phyloP scores from a whole-genome alignment of 2,888 invertebrate species.

The Teleiodes luculella region DNA sequence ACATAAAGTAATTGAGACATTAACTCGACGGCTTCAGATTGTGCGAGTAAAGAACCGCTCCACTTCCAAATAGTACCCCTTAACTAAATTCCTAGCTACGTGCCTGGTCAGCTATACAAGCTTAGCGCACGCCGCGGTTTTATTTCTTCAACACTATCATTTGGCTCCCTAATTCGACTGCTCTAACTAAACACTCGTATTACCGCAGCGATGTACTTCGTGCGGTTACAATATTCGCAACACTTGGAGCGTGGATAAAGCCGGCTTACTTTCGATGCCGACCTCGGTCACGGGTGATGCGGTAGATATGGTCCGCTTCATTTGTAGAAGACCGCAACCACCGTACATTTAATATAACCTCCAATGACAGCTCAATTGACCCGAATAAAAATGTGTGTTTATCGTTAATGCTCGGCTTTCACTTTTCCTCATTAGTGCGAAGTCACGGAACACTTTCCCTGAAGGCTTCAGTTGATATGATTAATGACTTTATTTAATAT shows the following conservation, averaged over 20 bases:
- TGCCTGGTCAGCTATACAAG: slow-evolving; percentile 28
- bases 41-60: slow-evolving; percentile 1
- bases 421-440: not conserved
- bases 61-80: not conserved
- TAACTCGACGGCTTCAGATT: not conserved
- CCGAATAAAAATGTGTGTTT: slow-evolving; percentile 9
- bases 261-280: slow-evolving; percentile 49
- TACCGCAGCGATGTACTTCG: slow-evolving; percentile 29
- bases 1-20: not conserved
- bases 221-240: slow-evolving; percentile 16
- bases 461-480: slow-evolving; percentile 6
- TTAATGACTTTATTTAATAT: not conserved
- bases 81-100: not conserved
- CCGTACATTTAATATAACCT: slow-evolving; percentile 28
- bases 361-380: not conserved
- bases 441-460: slow-evolving; percentile 10
- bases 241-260: slow-evolving; percentile 31
- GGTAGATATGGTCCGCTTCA: slow-evolving; percentile 43
- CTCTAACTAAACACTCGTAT: slow-evolving; percentile 13
- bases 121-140: slow-evolving; percentile 18
- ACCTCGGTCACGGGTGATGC: slow-evolving; percentile 43
- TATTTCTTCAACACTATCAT: slow-evolving; percentile 20
- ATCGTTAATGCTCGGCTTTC: slow-evolving; percentile 1
- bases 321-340: slow-evolving; percentile 44
- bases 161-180: slow-evolving; percentile 20